Conservation (phyloP, 2,113 vertebrate genomes). For the Merops nubicus region DNA sequence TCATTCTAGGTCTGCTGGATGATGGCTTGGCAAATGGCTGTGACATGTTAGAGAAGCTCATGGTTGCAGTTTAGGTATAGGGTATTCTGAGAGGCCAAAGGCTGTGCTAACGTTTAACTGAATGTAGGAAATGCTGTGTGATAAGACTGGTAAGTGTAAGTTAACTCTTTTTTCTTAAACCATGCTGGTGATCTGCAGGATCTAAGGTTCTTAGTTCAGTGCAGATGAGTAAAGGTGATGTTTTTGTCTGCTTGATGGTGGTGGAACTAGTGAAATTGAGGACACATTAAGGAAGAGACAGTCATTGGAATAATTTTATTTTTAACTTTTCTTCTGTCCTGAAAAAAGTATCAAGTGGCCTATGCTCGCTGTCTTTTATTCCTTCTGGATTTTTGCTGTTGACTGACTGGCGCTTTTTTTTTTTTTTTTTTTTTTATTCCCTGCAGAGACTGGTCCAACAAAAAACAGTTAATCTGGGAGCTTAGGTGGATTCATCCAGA, state of each 20-base stretch:
- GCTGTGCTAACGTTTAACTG: not conserved
- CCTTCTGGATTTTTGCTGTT: not conserved
- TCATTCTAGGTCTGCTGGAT: slow-evolving; percentile 6
- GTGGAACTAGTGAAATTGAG: not conserved
- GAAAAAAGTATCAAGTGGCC: not conserved
- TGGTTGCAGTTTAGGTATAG: not conserved
- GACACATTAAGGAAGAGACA: not conserved
- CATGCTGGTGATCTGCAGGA: not conserved
- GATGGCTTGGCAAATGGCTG: slow-evolving; percentile 20
- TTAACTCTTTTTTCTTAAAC: not conserved
- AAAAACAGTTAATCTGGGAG: not conserved
- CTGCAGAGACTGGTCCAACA: not conserved
- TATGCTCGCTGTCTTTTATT: not conserved
- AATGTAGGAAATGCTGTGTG: not conserved
- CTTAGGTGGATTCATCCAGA: not conserved
- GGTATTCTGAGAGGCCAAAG: not conserved
- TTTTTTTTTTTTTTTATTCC: too few species aligned
- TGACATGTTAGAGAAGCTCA: not conserved
- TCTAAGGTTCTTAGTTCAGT: not conserved
- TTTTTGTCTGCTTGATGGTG: not conserved
- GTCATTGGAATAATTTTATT: not conserved
- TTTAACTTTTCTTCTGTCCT: not conserved
- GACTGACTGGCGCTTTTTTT: too few species aligned
- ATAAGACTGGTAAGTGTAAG: not conserved
- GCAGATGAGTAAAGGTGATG: not conserved